Conservation (phyloP, 2,797 vertebrate genomes). For the Podargus strigoides region DNA sequence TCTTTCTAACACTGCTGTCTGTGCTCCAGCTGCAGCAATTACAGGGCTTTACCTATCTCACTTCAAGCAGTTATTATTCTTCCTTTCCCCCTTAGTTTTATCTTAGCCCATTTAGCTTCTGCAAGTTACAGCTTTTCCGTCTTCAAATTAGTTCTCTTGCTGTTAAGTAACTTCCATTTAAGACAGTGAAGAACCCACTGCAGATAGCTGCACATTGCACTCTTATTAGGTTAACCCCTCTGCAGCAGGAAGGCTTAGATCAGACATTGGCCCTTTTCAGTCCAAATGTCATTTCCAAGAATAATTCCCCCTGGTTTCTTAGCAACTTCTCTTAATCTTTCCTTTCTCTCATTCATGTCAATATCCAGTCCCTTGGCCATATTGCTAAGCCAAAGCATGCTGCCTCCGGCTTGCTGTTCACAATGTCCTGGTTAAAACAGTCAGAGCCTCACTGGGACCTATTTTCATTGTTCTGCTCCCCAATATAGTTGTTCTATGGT, state of each 20-base stretch:
- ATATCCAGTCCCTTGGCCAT: not conserved
- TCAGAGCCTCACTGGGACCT: not conserved
- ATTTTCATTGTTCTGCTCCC: not conserved
- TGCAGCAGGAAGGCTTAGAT: not conserved
- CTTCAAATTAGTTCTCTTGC: not conserved
- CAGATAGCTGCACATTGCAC: not conserved
- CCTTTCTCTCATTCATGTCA: not conserved
- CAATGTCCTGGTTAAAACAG: not conserved
- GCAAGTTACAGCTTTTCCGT: not conserved
- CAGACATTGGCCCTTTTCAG: not conserved
- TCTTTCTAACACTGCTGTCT: not conserved
- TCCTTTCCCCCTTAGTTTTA: not conserved
- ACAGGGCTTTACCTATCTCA: not conserved
- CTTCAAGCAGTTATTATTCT: not conserved
- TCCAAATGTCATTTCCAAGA: conserved; percentile 46
- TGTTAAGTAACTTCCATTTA: conserved; percentile 4
- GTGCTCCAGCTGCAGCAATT: not conserved
- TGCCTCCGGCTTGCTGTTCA: not conserved
- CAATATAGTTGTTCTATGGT: not conserved
- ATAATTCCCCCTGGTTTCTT: conserved; percentile 28
- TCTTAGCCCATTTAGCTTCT: not conserved
- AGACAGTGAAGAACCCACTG: not conserved
- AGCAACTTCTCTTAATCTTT: conserved; percentile 36
- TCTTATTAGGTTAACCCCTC: conserved; percentile 18
- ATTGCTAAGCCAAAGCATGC: not conserved